phyloP scores from a whole-genome alignment of 2,888 invertebrate genomes.

The Drosophila parthenogenetica region DNA sequence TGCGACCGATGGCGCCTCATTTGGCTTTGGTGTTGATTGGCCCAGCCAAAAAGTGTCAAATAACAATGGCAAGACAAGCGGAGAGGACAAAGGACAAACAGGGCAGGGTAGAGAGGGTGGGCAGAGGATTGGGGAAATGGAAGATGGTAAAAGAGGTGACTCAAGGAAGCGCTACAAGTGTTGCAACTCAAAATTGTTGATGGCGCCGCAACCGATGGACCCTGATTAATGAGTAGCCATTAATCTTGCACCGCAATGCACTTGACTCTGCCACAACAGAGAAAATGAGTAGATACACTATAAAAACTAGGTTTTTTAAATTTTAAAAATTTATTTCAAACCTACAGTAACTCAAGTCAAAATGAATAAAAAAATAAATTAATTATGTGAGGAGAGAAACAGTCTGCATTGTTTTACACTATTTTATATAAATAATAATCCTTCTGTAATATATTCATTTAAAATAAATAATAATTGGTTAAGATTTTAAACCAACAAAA shows the following conservation, averaged over 20 bases:
- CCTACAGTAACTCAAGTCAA: too few relatives aligned
- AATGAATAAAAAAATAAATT: too few relatives aligned
- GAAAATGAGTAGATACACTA: too few relatives aligned
- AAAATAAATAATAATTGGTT: too few relatives aligned
- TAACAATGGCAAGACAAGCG: slow-evolving; percentile 54
- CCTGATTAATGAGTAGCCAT: slow-evolving; percentile 84
- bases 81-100: slow-evolving; percentile 18
- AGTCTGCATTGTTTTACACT: too few relatives aligned
- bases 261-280: slow-evolving; percentile 15
- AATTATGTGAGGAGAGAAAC: too few relatives aligned
- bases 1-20: slow-evolving; percentile 71
- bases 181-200: slow-evolving; percentile 51
- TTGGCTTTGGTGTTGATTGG: slow-evolving; percentile 71
- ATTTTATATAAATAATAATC: too few relatives aligned
- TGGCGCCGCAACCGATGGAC: slow-evolving; percentile 68
- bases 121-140: neutral
- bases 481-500: too few relatives aligned
- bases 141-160: too few relatives aligned
- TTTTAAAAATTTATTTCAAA: too few relatives aligned
- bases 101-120: neutral
- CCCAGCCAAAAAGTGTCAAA: slow-evolving; percentile 74
- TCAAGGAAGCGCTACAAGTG: slow-evolving; percentile 70
- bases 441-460: too few relatives aligned
- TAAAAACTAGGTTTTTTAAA: too few relatives aligned
- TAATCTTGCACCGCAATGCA: slow-evolving; percentile 76